Base-by-base conservation (phyloP, 37 sponge, comb jelly and placozoan species). In the Aphrocallistes beatrix region DNA sequence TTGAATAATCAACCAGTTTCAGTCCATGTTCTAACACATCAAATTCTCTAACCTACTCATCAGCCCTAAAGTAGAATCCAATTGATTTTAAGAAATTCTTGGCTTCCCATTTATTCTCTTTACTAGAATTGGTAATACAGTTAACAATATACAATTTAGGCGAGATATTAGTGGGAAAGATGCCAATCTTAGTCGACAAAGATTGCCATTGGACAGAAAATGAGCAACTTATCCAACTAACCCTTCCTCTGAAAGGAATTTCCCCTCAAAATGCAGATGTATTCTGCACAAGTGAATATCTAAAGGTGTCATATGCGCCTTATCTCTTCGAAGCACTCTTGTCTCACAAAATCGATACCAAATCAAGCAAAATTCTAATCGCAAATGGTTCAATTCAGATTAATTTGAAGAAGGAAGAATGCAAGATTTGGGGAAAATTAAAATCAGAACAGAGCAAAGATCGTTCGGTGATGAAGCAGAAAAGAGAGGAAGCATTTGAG, bases 161-260 rank as follows among this genome's bases (percentile, higher is more conserved):
- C n/a, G n/a, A n/a, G n/a, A n/a, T n/a, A n/a, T n/a, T n/a, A n/a
- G n/a, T n/a, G n/a, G n/a, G n/a, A n/a, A n/a, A n/a, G n/a, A 97
- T 97, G 98, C 98, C 98, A 6, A 91, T 97, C 13, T 3, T 86
- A 1, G 92, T 97, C 19, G 75, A 60, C n/a, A 92, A 91, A 45
- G 98, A 97, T 81, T 97, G 86, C 86, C 85, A 87, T 36, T 97
- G 98, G 98, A 88, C 50, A 3, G 98, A 97, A 51, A 91, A 91
- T 1, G 90, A 90, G 28, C 82, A 23, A 1, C 88, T 90, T 34
- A 51, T 97, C 17, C 17, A 42, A 23, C 82, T 97, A 6, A 90
- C 51, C 23, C 21, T 47, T 47, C 49, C 49, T 47, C 49, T 21
- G 49, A 47, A 47, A 47, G 49, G 17, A 47, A 47, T 21, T 47